Conservation (phyloP, 2,113 vertebrate genomes). For the Aegotheles bennettii region DNA sequence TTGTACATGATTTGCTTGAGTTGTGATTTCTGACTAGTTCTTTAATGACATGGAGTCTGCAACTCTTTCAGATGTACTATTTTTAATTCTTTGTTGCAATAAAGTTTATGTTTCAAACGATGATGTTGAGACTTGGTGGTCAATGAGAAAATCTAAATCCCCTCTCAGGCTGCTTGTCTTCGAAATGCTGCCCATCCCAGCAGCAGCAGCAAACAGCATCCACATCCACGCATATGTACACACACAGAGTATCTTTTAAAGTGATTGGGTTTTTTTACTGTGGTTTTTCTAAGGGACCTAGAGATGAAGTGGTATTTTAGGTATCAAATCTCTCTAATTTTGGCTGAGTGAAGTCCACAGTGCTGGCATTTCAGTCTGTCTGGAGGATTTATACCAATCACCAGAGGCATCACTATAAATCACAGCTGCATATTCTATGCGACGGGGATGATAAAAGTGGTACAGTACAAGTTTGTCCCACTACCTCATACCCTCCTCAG, state of each 20-base stretch:
- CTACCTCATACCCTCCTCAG: background rate
- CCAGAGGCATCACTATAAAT: background rate
- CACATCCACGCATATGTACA: rapidly evolving
- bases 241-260: background rate
- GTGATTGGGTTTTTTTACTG: background rate
- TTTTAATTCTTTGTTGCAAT: constrained; percentile 80
- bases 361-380: rapidly evolving
- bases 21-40: constrained; percentile 69
- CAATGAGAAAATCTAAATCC: constrained; percentile 34
- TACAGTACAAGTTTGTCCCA: background rate
- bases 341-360: background rate
- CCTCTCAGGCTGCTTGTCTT: background rate
- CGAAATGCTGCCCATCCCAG: rapidly evolving
- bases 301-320: background rate
- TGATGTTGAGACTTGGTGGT: constrained; percentile 22
- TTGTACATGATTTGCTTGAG: constrained; percentile 66
- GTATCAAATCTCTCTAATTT: background rate
- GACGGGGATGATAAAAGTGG: background rate
- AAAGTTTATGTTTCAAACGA: constrained; percentile 77
- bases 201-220: background rate
- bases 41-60: constrained; percentile 26
- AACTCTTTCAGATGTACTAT: constrained; percentile 66
- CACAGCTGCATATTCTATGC: background rate
- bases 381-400: background rate
- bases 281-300: background rate